These are phyloP conservation scores for Craniophora ligustri DNA, from an alignment of 2,888 invertebrate genomes.

Conservation along the genomic window DNA sequence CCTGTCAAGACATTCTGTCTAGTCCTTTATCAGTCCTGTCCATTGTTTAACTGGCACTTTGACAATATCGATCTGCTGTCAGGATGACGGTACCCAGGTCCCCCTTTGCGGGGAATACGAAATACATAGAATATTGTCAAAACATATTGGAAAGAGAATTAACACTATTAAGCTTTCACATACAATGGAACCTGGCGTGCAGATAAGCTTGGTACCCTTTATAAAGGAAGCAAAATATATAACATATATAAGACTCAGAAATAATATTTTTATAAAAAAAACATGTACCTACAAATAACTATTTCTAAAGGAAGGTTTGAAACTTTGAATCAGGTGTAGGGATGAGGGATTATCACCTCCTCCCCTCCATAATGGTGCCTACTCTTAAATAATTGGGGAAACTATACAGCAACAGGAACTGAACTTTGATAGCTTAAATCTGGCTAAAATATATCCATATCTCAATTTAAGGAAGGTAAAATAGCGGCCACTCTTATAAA, in stretches of 20 bases:
- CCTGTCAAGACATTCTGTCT: not conserved
- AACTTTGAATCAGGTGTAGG: no score
- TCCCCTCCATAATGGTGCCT: no score
- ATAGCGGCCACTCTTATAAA: constrained; percentile 3
- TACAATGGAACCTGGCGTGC: no score
- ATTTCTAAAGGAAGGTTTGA: no score
- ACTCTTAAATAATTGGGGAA: not conserved
- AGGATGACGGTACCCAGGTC: constrained; percentile 2
- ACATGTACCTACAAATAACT: no score
- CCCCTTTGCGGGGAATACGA: not conserved
- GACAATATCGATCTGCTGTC: constrained; percentile 19
- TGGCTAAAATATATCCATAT: not conserved
- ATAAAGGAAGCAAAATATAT: not conserved
- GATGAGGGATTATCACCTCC: no score
- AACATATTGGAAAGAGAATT: constrained; percentile 1
- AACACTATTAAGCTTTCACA: no score
- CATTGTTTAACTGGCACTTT: constrained; percentile 31
- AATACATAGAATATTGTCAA: not conserved
- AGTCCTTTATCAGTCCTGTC: constrained; percentile 19
- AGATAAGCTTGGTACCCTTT: no score
- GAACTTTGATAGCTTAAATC: not conserved
- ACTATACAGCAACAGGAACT: not conserved
- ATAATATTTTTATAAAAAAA: no score
- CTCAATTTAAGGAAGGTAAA: not conserved
- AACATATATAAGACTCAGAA: no score